Conservation (phyloP, 2,797 vertebrate genomes). For the Pseudochromis fuscus region DNA sequence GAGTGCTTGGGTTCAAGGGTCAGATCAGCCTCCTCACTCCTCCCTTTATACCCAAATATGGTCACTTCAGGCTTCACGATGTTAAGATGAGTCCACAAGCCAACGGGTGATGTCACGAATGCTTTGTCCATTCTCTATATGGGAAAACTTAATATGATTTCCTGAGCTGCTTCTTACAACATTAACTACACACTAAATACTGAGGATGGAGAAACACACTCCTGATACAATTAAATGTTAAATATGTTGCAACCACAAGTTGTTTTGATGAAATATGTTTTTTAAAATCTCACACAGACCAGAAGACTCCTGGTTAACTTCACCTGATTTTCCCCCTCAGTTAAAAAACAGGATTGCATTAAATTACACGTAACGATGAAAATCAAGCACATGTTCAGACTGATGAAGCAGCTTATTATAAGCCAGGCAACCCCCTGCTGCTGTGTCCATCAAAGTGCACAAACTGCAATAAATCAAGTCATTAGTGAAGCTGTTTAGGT, state of each 20-base stretch:
- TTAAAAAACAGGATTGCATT: conserved; percentile 7
- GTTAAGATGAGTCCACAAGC: too few species aligned
- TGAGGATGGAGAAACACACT: neutral
- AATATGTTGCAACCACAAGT: neutral
- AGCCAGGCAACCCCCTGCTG: conserved; percentile 33
- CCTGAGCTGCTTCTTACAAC: neutral
- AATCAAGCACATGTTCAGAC: conserved; percentile 24
- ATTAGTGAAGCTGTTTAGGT: conserved; percentile 15
- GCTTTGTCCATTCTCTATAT: too few species aligned
- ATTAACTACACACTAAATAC: neutral
- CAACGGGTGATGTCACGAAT: too few species aligned
- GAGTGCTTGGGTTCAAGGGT: too few species aligned
- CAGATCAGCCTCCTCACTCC: too few species aligned
- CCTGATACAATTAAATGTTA: neutral
- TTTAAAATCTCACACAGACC: neutral
- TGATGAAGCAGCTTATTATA: conserved; percentile 34
- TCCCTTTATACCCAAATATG: too few species aligned
- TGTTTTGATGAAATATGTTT: neutral
- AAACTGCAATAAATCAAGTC: conserved; percentile 35
- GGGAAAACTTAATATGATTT: neutral
- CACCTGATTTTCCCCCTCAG: neutral
- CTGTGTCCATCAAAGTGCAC: conserved; percentile 28
- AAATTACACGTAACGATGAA: conserved; percentile 7
- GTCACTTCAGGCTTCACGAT: too few species aligned
- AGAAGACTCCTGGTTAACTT: neutral